Evolutionary conservation across 1,140 invertebrate species (phyloP), one percentile per base, ranked within the genome.

Genomic region (Pseudoatta argentina): DNA sequence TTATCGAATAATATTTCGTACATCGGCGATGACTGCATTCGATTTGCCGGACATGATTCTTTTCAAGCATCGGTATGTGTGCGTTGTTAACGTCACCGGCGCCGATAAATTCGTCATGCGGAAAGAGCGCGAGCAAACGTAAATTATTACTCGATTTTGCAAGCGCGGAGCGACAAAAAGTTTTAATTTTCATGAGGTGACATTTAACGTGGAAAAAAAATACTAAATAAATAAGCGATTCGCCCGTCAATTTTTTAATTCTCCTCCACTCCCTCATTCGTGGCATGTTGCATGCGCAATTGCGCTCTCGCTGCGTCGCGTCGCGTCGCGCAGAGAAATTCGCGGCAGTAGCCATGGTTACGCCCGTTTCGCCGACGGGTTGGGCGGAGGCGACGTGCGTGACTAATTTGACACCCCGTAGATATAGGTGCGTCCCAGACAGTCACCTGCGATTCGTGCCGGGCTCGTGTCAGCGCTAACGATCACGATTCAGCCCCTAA

Each of bases 331-430:
- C 81, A 53, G 87, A 88, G 89, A 90, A 90, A 88, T 91, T 90
- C 86, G 87, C 78, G 78, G 69, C 85, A 90, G 91, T 92, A 89
- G 89, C 82, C 88, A 92, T 92, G 91, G 91, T 89, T 91, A 91
- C 91, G 87, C 79, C 82, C 81, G 86, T 82, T 76, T 88, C 79
- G 86, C 48, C 81, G 71, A 63, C 59, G 87, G 79, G 69, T 39
- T 87, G 79, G 79, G 85, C 66, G 85, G 72, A 75, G 88, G 67
- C 79, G 76, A 82, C 75, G 86, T 92, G 92, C 91, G 91, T 93
- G 92, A 93, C 89, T 88, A 92, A 93, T 92, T 92, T 92, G 89
- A 92, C 91, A 93, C 91, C 86, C 86, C 67, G 72, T 92, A 87
- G 88, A 88, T 90, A 88, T 86, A 89, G 87, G 77, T 85, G 87